Percentiles rank a stretch among this genome's conserved stretches.
phyloP scores from a whole-genome alignment of 2,797 vertebrate species.

The Clarias pachynema region DNA sequence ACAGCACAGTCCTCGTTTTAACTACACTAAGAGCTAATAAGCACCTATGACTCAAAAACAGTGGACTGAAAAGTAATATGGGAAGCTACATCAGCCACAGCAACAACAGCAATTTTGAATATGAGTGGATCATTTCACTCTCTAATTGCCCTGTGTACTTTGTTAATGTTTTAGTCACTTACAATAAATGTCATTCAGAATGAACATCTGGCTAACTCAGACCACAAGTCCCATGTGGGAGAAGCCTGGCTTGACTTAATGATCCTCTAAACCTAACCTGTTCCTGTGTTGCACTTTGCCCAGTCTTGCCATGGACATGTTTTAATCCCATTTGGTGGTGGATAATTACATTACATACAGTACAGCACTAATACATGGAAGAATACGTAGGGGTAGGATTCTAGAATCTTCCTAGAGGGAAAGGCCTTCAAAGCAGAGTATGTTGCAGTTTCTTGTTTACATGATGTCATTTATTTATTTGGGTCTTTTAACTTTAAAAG shows the following conservation, averaged over 20 bases:
- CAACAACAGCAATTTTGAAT: constrained; percentile 26
- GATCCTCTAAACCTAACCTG: constrained; percentile 18
- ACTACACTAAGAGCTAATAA: constrained; percentile 11
- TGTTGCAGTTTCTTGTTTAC: background rate
- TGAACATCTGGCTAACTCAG: constrained; percentile 18
- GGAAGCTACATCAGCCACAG: background rate
- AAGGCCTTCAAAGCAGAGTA: background rate
- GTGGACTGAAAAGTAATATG: background rate
- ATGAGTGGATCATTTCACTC: constrained; percentile 32
- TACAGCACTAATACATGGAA: constrained; percentile 13
- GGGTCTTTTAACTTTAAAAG: background rate
- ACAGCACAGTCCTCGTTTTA: constrained; percentile 1
- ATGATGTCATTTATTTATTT: too few species aligned
- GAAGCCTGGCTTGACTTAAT: constrained; percentile 32
- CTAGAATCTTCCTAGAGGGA: background rate
- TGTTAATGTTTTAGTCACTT: constrained; percentile 25
- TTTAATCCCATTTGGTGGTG: constrained; percentile 37
- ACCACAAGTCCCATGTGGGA: constrained; percentile 1
- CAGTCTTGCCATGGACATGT: constrained; percentile 26
- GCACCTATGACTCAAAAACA: background rate
- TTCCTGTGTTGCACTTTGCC: constrained; percentile 38
- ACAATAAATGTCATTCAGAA: constrained; percentile 16
- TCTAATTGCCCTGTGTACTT: constrained; percentile 38
- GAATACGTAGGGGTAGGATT: background rate
- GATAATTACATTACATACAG: constrained; percentile 38